These are phyloP conservation scores for Dysmachus trigonus DNA, from an alignment of 2,888 invertebrate species.

Conservation along the genomic window DNA sequence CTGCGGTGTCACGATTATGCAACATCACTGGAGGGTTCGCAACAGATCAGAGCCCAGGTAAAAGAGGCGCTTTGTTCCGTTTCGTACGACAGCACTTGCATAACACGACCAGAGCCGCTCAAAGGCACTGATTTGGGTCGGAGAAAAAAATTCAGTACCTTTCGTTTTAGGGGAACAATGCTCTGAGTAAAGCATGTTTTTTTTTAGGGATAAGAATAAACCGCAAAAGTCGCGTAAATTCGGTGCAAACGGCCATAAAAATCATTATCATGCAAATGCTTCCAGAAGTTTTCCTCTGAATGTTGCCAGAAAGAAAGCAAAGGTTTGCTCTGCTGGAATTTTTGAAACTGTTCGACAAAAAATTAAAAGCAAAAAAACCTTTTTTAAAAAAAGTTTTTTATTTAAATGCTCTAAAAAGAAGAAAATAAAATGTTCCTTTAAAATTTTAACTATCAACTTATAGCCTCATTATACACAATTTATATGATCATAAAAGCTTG, in stretches of 20 bases:
- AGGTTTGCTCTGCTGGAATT: too few relatives aligned
- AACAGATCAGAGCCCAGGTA: not conserved
- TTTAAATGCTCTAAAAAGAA: too few relatives aligned
- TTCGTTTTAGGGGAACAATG: not conserved
- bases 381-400: too few relatives aligned
- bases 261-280: not conserved
- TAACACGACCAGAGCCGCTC: not conserved
- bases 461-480: too few relatives aligned
- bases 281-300: not conserved
- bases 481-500: too few relatives aligned
- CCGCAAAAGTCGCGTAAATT: not conserved
- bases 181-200: not conserved
- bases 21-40: not conserved
- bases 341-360: too few relatives aligned
- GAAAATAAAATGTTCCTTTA: too few relatives aligned
- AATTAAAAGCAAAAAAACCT: too few relatives aligned
- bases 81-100: not conserved
- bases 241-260: too few relatives aligned
- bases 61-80: not conserved
- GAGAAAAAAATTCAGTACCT: not conserved
- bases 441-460: too few relatives aligned
- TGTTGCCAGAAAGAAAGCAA: not conserved
- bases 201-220: not conserved
- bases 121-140: not conserved
- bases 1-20: not conserved